phyloP scores from a whole-genome alignment of 53 echinoderm and acorn worm genomes.

The Luidia sarsii region DNA sequence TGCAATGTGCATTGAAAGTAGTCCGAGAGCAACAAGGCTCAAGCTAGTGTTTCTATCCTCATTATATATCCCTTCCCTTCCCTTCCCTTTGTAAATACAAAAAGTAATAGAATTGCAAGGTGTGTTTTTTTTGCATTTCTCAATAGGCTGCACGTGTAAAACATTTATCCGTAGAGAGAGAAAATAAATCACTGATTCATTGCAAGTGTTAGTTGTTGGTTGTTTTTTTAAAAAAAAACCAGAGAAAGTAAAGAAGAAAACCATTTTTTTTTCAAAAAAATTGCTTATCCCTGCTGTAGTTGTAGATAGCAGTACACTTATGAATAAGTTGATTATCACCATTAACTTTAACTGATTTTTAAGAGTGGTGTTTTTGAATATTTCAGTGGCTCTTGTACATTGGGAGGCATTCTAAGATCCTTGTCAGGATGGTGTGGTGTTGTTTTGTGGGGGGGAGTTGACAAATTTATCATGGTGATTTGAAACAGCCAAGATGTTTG shows the following conservation, averaged over 20 bases:
- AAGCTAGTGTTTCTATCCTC: no score
- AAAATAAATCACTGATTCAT: neutral
- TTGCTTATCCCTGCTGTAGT: slow-evolving; percentile 10
- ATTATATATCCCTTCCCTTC: no score
- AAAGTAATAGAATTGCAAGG: no score
- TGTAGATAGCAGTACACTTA: slow-evolving; percentile 29
- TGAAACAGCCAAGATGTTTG: no score
- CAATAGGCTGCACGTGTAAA: slow-evolving; percentile 34
- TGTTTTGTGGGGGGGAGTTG: no score
- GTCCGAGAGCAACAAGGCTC: no score
- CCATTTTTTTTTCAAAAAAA: neutral
- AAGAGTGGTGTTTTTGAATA: neutral
- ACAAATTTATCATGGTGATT: no score
- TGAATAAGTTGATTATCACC: slow-evolving; percentile 14
- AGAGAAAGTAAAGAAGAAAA: neutral
- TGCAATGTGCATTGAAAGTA: no score
- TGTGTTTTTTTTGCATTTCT: neutral
- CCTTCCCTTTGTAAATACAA: slow-evolving; percentile 38
- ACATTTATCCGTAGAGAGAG: neutral
- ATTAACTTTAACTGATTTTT: neutral
- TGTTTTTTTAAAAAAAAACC: neutral
- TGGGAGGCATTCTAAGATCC: no score
- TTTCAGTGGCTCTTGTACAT: no score
- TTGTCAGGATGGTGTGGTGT: no score
- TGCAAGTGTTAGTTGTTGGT: neutral